Evolutionary conservation across 2,113 vertebrate species (phyloP).

Genomic region (Megaceryle torquata): DNA sequence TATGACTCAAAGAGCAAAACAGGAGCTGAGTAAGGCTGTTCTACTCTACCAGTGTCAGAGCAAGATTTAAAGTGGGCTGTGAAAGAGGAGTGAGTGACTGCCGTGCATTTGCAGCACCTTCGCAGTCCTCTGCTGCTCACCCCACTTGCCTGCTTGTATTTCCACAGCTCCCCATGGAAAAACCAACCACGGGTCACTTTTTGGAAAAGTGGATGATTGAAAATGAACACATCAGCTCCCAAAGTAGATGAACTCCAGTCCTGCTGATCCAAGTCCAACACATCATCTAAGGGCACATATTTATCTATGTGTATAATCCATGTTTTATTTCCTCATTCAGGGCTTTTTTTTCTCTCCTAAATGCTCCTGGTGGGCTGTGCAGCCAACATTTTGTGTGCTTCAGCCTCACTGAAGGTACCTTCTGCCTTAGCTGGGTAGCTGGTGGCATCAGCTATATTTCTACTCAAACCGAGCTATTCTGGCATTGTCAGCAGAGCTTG

Average conservation of each 20-base stretch:
- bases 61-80: neutral
- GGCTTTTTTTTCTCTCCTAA: neutral
- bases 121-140: neutral
- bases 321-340: neutral
- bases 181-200: rapidly evolving
- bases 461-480: neutral
- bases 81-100: neutral
- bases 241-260: neutral
- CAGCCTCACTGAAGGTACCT: neutral
- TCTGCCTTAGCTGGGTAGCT: neutral
- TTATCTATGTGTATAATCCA: rapidly evolving
- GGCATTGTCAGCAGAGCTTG: neutral
- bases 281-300: rapidly evolving
- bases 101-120: neutral
- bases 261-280: neutral
- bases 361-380: neutral
- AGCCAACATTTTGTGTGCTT: neutral
- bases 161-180: rapidly evolving
- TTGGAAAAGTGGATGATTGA: rapidly evolving
- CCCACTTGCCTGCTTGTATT: neutral
- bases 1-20: neutral
- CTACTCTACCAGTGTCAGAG: neutral
- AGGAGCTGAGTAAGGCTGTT: neutral
- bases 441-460: neutral
- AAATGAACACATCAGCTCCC: neutral